Conservation (phyloP, 2,113 vertebrate genomes). For the Campylomormyrus tamandua region DNA sequence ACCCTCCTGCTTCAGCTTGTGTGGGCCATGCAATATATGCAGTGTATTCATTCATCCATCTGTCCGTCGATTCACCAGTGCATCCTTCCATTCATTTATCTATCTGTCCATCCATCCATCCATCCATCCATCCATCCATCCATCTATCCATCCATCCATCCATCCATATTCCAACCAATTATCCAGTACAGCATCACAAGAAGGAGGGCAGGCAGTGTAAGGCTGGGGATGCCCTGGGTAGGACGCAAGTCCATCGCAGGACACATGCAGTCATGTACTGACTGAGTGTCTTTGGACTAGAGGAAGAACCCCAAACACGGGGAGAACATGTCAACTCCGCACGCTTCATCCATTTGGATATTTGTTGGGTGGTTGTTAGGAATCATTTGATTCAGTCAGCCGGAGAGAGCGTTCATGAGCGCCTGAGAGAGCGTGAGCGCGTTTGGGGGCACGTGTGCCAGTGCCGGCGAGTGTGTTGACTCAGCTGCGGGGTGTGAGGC, state of each 20-base stretch:
- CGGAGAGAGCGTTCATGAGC: neutral
- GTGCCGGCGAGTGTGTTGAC: neutral
- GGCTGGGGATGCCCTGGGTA: neutral
- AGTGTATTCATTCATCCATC: neutral
- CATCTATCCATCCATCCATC: neutral
- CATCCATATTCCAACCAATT: neutral
- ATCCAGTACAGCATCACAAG: neutral
- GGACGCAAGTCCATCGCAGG: neutral
- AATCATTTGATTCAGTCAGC: neutral
- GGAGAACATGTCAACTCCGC: neutral
- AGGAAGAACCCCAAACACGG: neutral
- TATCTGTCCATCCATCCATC: neutral
- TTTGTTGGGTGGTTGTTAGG: neutral
- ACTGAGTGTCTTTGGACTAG: neutral
- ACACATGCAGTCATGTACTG: neutral
- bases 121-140: neutral
- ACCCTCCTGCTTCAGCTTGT: neutral
- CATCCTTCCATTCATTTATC: neutral
- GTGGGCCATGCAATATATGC: neutral
- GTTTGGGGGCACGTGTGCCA: neutral
- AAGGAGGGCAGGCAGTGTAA: neutral
- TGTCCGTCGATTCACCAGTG: neutral
- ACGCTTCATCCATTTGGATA: neutral
- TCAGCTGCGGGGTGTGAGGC: constrained; percentile 6
- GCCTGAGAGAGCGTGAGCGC: neutral